Percentiles rank a stretch among this genome's conserved stretches.
Conservation (phyloP, 2,113 vertebrate genomes). For the Halcyon malimbica region DNA sequence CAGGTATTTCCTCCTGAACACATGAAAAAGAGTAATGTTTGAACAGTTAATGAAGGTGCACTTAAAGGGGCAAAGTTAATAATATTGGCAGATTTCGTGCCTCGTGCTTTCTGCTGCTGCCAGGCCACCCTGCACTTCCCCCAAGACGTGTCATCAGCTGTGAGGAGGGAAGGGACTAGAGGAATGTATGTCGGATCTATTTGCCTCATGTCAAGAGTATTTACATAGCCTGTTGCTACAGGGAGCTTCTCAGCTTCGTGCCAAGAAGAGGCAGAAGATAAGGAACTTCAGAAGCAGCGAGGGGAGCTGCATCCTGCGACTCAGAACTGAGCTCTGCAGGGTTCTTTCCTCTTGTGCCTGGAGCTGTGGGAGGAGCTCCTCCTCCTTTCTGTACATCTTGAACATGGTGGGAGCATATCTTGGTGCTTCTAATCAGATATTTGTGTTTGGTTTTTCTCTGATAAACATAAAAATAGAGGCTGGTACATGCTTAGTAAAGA, state of each 20-base stretch:
- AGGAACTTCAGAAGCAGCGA: slow-evolving; percentile 16
- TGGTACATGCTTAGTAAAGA: background rate
- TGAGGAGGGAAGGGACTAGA: background rate
- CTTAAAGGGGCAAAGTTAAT: background rate
- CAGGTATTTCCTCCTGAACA: background rate
- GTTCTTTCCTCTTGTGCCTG: slow-evolving; percentile 32
- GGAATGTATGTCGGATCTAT: background rate
- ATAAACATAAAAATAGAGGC: background rate
- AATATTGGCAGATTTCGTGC: background rate
- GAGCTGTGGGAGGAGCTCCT: slow-evolving; percentile 17
- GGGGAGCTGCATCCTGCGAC: background rate
- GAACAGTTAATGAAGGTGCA: background rate
- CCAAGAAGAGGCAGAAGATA: background rate
- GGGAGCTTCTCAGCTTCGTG: background rate
- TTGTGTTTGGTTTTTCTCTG: background rate
- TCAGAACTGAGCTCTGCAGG: slow-evolving; percentile 27
- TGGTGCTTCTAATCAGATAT: background rate
- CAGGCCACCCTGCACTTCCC: background rate
- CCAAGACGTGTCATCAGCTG: background rate
- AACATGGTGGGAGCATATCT: background rate
- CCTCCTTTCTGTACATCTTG: background rate
- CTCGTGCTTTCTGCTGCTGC: background rate
- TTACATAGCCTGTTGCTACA: slow-evolving; percentile 39
- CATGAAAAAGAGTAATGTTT: background rate
- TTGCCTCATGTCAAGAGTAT: background rate